These are phyloP conservation scores for Sesamia inferens DNA, from an alignment of 2,888 invertebrate genomes.

Conservation along the genomic window DNA sequence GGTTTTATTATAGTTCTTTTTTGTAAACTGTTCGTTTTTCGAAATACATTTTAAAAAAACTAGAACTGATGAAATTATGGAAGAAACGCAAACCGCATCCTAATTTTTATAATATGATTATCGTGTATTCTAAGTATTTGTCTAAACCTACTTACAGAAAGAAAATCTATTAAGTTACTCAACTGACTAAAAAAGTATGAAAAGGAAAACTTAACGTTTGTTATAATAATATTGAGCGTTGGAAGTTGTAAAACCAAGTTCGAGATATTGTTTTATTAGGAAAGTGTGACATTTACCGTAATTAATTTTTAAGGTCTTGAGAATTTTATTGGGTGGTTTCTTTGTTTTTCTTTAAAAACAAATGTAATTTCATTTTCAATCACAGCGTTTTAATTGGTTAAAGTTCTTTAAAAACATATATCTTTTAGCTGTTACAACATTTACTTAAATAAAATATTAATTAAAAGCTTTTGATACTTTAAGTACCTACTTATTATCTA, in stretches of 20 bases:
- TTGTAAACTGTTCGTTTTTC: no score
- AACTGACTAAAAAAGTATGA: not conserved
- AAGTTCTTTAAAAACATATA: not conserved
- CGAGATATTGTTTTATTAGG: constrained; percentile 22
- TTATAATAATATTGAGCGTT: constrained; percentile 19
- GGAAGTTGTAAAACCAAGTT: constrained; percentile 1
- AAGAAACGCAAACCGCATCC: not conserved
- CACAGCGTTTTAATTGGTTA: constrained; percentile 8
- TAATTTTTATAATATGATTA: not conserved
- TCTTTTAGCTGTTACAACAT: not conserved
- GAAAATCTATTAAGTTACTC: not conserved
- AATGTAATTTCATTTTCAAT: not conserved
- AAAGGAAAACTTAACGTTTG: not conserved
- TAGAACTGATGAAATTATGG: not conserved
- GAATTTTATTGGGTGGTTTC: not conserved
- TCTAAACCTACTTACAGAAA: not conserved
- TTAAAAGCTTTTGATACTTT: not conserved
- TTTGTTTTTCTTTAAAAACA: not conserved
- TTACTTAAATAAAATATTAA: not conserved
- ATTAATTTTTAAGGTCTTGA: constrained; percentile 22
- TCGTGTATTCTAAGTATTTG: not conserved
- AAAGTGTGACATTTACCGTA: constrained; percentile 9
- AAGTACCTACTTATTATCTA: not conserved
- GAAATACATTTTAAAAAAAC: no score
- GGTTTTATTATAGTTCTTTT: no score